Base-by-base conservation (phyloP, 1,140 invertebrate genomes). In the Brachionus sp. region DNA sequence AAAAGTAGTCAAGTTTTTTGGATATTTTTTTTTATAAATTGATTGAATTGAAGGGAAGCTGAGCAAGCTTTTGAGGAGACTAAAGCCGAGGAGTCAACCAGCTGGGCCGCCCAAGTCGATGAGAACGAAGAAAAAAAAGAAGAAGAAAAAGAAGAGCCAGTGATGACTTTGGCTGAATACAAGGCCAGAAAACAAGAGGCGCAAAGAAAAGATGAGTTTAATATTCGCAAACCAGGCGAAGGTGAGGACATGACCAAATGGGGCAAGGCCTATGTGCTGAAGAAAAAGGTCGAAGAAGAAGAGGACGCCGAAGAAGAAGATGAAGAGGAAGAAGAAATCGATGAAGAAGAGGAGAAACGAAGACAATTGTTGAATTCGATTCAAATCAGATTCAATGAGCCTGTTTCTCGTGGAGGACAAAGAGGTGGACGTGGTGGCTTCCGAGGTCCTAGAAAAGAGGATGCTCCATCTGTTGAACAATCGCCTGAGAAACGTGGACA, bases 301-400 rank as follows among this genome's bases (percentile, higher is more conserved):
- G 62, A 44, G 13, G 77, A 80, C 10, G 77, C 12, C 2, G 77
- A 80, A n/a, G 77, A 80, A 16, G 77, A 80, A 42, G 77, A 80
- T 35, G 77, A 78, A 25, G 77, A 37, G 5, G 77, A 78, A 53
- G 70, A 75, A 46, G 70, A 80, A 50, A 12, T 13, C 13, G 77
- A 80, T 16, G 50, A 57, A 37, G 77, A 80, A 23, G 77, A 80
- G 39, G 77, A 62, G 37, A 57, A 62, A n/a, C 19, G 33, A 66
- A 57, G 10, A 80, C 35, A 57, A 42, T 42, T 80, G n/a, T 42
- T 80, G 50, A 80, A 57, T 19, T 10, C 53, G 42, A 80, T 80
- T 80, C 50, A 80, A 35, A 80, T 80, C 25, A 80, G 12, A 66
- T 80, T 80, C 62, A 62, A 80, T 19, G 77, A 80, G 25, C 77